Percentiles rank a stretch among this genome's conserved stretches.
Evolutionary conservation across 2,113 vertebrate genomes (phyloP).

Genomic region (Zeus faber): DNA sequence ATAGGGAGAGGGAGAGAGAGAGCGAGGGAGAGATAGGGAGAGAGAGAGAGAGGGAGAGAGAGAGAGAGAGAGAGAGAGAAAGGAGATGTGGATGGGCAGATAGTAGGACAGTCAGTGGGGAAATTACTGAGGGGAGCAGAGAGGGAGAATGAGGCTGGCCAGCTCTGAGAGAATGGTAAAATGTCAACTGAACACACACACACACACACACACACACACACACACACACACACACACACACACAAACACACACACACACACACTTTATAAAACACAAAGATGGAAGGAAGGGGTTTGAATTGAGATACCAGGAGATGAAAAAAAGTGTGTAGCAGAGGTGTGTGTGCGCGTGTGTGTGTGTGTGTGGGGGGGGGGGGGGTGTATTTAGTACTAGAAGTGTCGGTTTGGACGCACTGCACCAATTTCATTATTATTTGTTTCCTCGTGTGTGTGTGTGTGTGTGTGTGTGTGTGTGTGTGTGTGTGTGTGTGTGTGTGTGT

Average conservation of each 20-base stretch:
- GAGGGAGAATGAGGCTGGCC: slow-evolving; percentile 25
- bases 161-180: slow-evolving; percentile 41
- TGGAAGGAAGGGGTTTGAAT: not conserved
- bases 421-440: too few species aligned
- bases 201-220: slow-evolving; percentile 23
- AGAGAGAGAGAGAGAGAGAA: slow-evolving; percentile 20
- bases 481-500: slow-evolving; percentile 27
- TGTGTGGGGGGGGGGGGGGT: too few species aligned
- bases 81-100: slow-evolving; percentile 35
- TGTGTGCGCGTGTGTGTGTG: not conserved
- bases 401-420: too few species aligned
- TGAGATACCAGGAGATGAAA: not conserved
- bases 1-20: not conserved
- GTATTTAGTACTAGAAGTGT: too few species aligned
- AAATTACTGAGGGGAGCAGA: slow-evolving; percentile 57
- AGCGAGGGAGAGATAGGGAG: slow-evolving; percentile 14
- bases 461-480: slow-evolving; percentile 5
- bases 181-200: slow-evolving; percentile 61
- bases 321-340: not conserved
- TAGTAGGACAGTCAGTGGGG: slow-evolving; percentile 62
- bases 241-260: slow-evolving; percentile 1
- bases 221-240: slow-evolving; percentile 17
- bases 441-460: too few species aligned
- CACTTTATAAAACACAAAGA: not conserved
- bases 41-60: slow-evolving; percentile 13